These are phyloP conservation scores for Sebastes hubbsi DNA, from an alignment of 2,797 vertebrate species.

Conservation along the genomic window DNA sequence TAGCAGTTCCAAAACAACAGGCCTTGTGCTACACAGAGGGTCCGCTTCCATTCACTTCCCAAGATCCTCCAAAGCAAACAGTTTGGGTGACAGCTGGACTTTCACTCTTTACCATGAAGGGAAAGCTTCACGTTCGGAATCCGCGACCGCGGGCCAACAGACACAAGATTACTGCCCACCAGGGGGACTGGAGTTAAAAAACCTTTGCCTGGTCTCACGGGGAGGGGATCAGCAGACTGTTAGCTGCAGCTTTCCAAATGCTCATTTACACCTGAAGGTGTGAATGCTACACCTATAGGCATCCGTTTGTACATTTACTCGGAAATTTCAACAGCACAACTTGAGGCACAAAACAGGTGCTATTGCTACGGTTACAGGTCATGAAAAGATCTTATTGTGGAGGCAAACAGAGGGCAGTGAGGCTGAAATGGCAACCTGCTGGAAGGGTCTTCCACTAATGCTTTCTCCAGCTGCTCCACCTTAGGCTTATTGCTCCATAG, in stretches of 20 bases:
- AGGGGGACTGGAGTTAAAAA: constrained; percentile 13
- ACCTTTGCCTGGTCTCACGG: constrained; percentile 1
- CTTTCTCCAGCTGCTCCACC: constrained; percentile 76
- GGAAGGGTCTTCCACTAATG: constrained; percentile 73
- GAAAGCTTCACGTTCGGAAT: constrained; percentile 54
- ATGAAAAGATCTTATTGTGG: constrained; percentile 30
- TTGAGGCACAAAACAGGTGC: not conserved
- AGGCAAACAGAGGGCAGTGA: constrained; percentile 43
- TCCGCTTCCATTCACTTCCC: constrained; percentile 46
- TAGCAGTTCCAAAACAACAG: constrained; percentile 49
- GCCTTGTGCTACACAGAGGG: constrained; percentile 27
- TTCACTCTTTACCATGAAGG: constrained; percentile 54
- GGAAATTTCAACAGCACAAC: constrained; percentile 26
- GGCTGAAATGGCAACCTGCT: constrained; percentile 68
- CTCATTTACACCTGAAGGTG: constrained; percentile 33
- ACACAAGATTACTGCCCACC: constrained; percentile 48
- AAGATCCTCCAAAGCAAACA: constrained; percentile 66
- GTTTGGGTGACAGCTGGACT: constrained; percentile 75
- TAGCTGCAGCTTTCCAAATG: constrained; percentile 14
- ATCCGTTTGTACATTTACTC: constrained; percentile 3
- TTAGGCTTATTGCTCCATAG: constrained; percentile 70
- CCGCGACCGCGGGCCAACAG: constrained; percentile 49
- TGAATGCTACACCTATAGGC: not conserved
- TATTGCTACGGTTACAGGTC: constrained; percentile 10
- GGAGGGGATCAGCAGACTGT: constrained; percentile 7